Conservation (phyloP, 2,888 invertebrate genomes). For the Drosophila kambysellisi region DNA sequence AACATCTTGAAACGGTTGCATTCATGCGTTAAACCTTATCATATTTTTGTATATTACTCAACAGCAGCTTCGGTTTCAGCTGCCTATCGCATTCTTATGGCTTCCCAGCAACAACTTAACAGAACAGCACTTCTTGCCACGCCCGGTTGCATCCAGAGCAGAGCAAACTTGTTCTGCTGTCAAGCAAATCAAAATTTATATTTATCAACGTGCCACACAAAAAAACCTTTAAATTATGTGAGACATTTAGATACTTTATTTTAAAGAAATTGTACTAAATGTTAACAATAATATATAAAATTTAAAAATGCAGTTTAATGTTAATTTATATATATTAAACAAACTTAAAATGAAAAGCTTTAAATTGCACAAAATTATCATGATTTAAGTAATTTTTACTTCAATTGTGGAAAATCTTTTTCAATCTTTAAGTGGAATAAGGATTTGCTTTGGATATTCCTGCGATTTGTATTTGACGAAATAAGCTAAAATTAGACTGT, state of each 20-base stretch:
- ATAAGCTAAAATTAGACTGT: neutral
- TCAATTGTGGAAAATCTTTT: neutral
- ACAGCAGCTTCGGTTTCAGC: slow-evolving; percentile 47
- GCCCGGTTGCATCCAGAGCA: slow-evolving; percentile 45
- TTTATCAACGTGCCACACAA: slow-evolving; percentile 52
- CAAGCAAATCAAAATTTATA: slow-evolving; percentile 66
- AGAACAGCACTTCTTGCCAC: slow-evolving; percentile 31
- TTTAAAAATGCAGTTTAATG: neutral
- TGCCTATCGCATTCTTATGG: slow-evolving; percentile 51
- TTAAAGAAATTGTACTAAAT: neutral
- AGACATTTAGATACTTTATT: slow-evolving; percentile 5
- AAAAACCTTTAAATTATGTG: slow-evolving; percentile 1
- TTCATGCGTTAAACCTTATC: slow-evolving; percentile 55
- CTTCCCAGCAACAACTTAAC: slow-evolving; percentile 31
- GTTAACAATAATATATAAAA: neutral
- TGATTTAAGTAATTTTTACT: neutral
- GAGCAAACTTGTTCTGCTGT: slow-evolving; percentile 39
- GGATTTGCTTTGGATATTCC: neutral
- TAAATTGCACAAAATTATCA: neutral
- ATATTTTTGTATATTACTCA: slow-evolving; percentile 54
- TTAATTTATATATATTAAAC: neutral
- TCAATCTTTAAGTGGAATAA: neutral
- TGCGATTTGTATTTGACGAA: neutral
- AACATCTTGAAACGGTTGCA: slow-evolving; percentile 36
- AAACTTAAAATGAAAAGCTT: neutral